phyloP scores from a whole-genome alignment of 1,140 invertebrate species.

The Yoshiicerus persimilis region DNA sequence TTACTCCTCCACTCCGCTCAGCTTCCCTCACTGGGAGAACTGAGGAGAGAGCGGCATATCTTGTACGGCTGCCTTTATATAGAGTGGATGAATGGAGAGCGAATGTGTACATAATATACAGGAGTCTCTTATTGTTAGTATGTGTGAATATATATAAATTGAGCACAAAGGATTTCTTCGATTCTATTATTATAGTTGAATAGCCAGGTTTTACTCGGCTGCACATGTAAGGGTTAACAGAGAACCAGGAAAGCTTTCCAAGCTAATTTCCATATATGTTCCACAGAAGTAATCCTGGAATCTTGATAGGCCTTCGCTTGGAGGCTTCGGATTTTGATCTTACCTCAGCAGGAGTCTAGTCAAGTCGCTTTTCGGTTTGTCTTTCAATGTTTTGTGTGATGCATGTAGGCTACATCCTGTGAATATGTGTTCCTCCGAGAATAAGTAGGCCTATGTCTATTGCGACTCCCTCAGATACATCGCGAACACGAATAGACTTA shows the following conservation, averaged over 20 bases:
- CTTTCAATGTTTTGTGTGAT: not conserved
- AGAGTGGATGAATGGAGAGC: not conserved
- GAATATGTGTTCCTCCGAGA: not conserved
- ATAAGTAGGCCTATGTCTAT: not conserved
- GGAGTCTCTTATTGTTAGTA: not conserved
- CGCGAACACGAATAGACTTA: too few species aligned
- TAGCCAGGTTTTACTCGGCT: not conserved
- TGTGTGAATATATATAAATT: not conserved
- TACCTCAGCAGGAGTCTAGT: not conserved
- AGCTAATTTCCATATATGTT: conserved; percentile 21
- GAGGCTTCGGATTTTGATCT: conserved; percentile 11
- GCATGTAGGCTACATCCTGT: not conserved
- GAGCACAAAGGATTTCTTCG: not conserved
- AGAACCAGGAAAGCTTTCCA: not conserved
- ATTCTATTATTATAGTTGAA: conserved; percentile 14
- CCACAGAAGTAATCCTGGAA: not conserved
- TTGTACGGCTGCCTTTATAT: too few species aligned
- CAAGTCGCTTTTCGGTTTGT: not conserved
- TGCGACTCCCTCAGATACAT: not conserved
- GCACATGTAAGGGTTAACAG: not conserved
- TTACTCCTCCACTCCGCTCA: not conserved
- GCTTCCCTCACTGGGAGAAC: too few species aligned
- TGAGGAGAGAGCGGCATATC: too few species aligned
- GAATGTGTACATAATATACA: not conserved
- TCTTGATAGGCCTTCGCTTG: not conserved